Evolutionary conservation across 1,140 invertebrate genomes (phyloP), one percentile per base, ranked within the genome.

Genomic region (Drosophila paulistorum): DNA sequence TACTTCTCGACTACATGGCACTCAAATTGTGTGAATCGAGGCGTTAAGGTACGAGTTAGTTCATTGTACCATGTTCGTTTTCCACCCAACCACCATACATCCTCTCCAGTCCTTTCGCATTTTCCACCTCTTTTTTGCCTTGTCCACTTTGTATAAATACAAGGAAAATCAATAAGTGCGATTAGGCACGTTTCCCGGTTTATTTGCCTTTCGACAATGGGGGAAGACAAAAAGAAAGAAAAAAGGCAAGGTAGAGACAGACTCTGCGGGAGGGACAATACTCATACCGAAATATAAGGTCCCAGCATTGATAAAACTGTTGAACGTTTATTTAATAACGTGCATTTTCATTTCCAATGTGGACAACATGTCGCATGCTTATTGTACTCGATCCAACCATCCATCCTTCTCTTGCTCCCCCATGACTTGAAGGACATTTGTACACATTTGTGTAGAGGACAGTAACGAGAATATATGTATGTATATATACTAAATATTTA

Each of bases 41-140:
- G 80, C 84, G 84, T 87, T 89, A 89, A 87, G 84, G 84, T 87
- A 87, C 84, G 85, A 87, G 84, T 87, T 89, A 89, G 84, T 89
- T 89, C 84, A 89, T 89, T 89, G 83, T 86, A 89, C 79, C 83
- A 86, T 86, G 54, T 68, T 76, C 55, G 14, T 68, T 62, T 37
- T 30, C 11, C 48, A 41, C 26, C 9, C 17, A 51, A 11, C 45
- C 45, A 51, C 10, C 45, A 51, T 13, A 7, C 45, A 51, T 14
- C 45, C 10, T 23, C 20, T 51, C 17, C 45, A 51, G 20, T 51
- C 3, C 17, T 51, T 23, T 1, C 45, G 17, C 20, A 39, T 51
- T 51, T 51, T 51, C 45, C 45, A 23, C 20, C 45, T 51, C 45
- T 51, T 51, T 48, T 51, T 10, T 51, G 45, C 54, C 45, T 67